phyloP scores from a whole-genome alignment of 2,113 vertebrate species.

The Silurus meridionalis region DNA sequence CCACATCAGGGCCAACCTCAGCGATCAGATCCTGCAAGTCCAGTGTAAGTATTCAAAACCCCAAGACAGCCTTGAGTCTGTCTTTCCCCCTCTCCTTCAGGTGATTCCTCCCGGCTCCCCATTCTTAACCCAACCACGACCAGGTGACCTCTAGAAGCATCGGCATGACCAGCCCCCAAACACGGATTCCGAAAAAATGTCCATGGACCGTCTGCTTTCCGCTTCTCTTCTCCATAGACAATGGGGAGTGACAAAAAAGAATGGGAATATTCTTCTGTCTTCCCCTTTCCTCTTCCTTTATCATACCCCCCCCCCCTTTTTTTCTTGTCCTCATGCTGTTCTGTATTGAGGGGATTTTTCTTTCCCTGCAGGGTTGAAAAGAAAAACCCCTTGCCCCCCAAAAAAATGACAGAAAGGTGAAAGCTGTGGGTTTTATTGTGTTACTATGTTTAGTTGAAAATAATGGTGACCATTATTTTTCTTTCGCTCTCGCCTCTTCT shows the following conservation, averaged over 20 bases:
- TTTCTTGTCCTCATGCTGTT: slow-evolving; percentile 78
- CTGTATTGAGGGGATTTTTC: slow-evolving; percentile 76
- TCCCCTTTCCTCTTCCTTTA: slow-evolving; percentile 45
- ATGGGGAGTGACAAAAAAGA: slow-evolving; percentile 63
- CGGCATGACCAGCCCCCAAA: background rate
- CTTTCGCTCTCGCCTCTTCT: slow-evolving; percentile 79
- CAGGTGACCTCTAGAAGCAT: slow-evolving; percentile 31
- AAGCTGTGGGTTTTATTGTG: slow-evolving; percentile 77
- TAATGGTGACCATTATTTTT: slow-evolving; percentile 81
- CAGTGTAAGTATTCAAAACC: slow-evolving; percentile 92
- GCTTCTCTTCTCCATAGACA: slow-evolving; percentile 49
- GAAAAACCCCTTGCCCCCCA: slow-evolving; percentile 70
- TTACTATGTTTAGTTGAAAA: slow-evolving; percentile 71
- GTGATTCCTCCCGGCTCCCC: slow-evolving; percentile 43
- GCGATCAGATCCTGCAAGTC: slow-evolving; percentile 99
- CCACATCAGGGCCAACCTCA: slow-evolving; percentile 98
- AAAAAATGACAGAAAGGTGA: slow-evolving; percentile 75
- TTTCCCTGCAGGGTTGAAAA: slow-evolving; percentile 78
- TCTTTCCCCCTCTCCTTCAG: slow-evolving; percentile 42
- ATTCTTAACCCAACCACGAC: slow-evolving; percentile 49
- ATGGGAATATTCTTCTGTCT: slow-evolving; percentile 50
- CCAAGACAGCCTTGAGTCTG: background rate
- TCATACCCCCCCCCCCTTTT: slow-evolving; percentile 58
- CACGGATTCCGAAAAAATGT: slow-evolving; percentile 17
- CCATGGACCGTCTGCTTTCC: background rate